These are phyloP conservation scores for Limnothrissa miodon DNA, from an alignment of 2,113 vertebrate species.

Conservation along the genomic window DNA sequence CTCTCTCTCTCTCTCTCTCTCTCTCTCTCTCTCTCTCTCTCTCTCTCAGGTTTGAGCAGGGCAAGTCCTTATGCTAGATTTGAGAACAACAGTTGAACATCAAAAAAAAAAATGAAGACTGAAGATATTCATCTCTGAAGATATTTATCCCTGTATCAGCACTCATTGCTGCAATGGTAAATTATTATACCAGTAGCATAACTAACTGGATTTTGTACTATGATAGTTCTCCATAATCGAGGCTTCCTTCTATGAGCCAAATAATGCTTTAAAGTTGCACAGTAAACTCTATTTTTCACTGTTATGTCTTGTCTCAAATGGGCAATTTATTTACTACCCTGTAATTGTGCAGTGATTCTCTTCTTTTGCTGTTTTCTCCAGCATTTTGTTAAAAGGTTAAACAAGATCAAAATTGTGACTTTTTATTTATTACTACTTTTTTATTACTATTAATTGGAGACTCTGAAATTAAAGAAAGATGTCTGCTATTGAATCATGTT, in stretches of 20 bases:
- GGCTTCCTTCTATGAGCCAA: neutral
- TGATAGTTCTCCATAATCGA: neutral
- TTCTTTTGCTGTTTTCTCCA: neutral
- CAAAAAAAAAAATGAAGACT: neutral
- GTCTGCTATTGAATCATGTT: too few relatives aligned
- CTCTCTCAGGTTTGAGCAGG: constrained; percentile 64
- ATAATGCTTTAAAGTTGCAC: neutral
- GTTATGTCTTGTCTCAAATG: neutral
- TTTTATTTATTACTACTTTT: neutral
- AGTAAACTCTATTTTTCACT: neutral
- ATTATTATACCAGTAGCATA: neutral
- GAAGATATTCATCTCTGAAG: neutral
- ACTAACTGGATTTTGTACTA: neutral
- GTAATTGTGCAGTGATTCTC: neutral
- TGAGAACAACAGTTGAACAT: constrained; percentile 42
- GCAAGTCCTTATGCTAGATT: constrained; percentile 71
- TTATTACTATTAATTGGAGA: too few relatives aligned
- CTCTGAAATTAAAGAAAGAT: neutral
- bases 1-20: too few relatives aligned
- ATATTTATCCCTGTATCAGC: neutral
- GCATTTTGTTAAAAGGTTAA: neutral
- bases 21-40: constrained; percentile 21
- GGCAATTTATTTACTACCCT: neutral
- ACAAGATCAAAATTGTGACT: neutral
- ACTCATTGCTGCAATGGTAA: neutral